Evolutionary conservation across 2,113 vertebrate genomes (phyloP).

Genomic region (Chauna torquata): DNA sequence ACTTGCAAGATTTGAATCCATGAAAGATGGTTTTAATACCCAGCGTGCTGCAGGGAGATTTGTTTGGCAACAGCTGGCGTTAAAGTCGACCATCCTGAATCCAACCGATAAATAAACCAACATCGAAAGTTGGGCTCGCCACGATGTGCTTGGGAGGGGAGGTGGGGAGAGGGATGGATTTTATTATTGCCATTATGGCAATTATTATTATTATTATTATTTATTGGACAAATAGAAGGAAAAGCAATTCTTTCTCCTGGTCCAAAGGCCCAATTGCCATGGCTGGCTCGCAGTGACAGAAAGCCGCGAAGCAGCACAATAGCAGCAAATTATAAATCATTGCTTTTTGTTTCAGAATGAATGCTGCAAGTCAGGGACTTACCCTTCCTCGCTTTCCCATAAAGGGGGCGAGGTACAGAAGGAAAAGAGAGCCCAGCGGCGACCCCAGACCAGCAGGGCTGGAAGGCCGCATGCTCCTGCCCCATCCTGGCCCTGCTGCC

Average conservation of each 20-base stretch:
- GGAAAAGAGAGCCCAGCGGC: neutral
- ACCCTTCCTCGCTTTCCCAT: neutral
- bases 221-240: conserved; percentile 46
- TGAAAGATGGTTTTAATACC: conserved; percentile 77
- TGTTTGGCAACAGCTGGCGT: conserved; percentile 62
- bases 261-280: conserved; percentile 46
- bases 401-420: neutral
- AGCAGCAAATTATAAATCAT: conserved; percentile 72
- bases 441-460: neutral
- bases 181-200: conserved; percentile 63
- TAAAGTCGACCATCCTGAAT: conserved; percentile 64
- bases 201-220: conserved; percentile 53
- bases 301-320: conserved; percentile 45
- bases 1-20: conserved; percentile 55
- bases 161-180: conserved; percentile 35
- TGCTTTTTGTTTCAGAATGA: conserved; percentile 67
- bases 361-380: neutral
- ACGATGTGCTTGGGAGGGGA: neutral
- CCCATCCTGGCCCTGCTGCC: accelerated
- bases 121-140: conserved; percentile 8
- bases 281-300: conserved; percentile 23
- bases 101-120: conserved; percentile 52
- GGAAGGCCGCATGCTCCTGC: accelerated
- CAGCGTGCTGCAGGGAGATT: conserved; percentile 52
- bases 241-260: neutral